Conservation (phyloP, 2,113 vertebrate species). For the Anarhynchus alexandrinus region DNA sequence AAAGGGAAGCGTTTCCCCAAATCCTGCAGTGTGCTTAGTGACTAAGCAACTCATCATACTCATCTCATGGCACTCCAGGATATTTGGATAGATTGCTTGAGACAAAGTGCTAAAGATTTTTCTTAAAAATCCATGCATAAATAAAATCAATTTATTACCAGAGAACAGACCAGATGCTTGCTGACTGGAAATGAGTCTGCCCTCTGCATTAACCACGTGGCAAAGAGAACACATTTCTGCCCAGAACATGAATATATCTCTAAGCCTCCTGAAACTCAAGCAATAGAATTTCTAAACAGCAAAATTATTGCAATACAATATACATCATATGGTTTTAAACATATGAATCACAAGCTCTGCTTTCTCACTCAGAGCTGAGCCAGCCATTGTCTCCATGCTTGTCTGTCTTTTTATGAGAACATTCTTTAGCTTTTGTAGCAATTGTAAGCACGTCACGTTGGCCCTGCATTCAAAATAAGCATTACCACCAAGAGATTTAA, state of each 20-base stretch:
- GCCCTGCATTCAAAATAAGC: background rate
- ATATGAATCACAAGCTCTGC: background rate
- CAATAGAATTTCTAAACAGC: background rate
- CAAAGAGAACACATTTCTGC: background rate
- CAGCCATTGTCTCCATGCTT: background rate
- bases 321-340: background rate
- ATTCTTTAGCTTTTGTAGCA: slow-evolving; percentile 16
- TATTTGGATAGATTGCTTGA: slow-evolving; percentile 3
- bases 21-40: background rate
- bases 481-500: background rate
- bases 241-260: background rate
- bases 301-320: background rate
- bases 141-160: background rate
- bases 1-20: background rate
- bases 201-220: background rate
- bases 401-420: background rate
- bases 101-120: background rate
- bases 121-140: slow-evolving; percentile 33
- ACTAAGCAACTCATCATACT: background rate
- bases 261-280: slow-evolving; percentile 6
- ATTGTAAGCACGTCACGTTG: background rate
- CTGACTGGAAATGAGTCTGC: slow-evolving; percentile 34
- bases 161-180: slow-evolving; percentile 24
- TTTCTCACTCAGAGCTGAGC: background rate
- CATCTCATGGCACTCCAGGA: background rate